Percentiles rank a stretch among this genome's conserved stretches.
These are phyloP conservation scores for Sinopyrophorus schimmeli DNA, from an alignment of 2,888 invertebrate species.

Conservation along the genomic window DNA sequence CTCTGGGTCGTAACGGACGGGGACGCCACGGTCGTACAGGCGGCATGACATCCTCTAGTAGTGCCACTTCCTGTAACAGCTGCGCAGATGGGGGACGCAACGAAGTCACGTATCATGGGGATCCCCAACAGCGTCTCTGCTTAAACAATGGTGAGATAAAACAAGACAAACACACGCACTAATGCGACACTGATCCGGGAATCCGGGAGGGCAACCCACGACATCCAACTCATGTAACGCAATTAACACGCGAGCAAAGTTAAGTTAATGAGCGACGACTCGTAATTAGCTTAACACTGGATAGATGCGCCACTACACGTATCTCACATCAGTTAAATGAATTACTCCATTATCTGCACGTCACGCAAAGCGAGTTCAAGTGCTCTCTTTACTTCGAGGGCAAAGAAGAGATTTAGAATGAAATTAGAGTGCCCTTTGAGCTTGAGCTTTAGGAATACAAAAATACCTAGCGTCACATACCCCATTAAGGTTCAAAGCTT, in stretches of 20 bases:
- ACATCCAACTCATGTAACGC: conserved; percentile 38
- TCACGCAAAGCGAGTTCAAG: conserved; percentile 29
- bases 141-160: conserved; percentile 50
- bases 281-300: conserved; percentile 53
- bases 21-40: conserved; percentile 53
- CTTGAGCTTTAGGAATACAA: conserved; percentile 22
- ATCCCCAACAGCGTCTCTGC: conserved; percentile 49
- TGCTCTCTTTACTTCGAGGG: conserved; percentile 18
- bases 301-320: conserved; percentile 50
- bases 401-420: conserved; percentile 26
- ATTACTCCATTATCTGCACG: conserved; percentile 40
- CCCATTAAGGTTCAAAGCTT: conserved; percentile 32
- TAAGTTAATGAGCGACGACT: conserved; percentile 55
- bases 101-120: conserved; percentile 51
- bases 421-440: conserved; percentile 21
- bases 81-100: conserved; percentile 47
- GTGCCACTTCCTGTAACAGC: conserved; percentile 58
- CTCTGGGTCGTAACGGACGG: conserved; percentile 52
- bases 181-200: conserved; percentile 24
- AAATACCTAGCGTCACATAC: conserved; percentile 27
- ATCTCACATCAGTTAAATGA: conserved; percentile 43
- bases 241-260: conserved; percentile 45
- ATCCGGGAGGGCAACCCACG: conserved; percentile 22
- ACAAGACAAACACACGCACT: conserved; percentile 27
- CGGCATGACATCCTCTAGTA: conserved; percentile 63